Conservation (phyloP, 2,888 invertebrate genomes). For the Drosophila peninsularis region DNA sequence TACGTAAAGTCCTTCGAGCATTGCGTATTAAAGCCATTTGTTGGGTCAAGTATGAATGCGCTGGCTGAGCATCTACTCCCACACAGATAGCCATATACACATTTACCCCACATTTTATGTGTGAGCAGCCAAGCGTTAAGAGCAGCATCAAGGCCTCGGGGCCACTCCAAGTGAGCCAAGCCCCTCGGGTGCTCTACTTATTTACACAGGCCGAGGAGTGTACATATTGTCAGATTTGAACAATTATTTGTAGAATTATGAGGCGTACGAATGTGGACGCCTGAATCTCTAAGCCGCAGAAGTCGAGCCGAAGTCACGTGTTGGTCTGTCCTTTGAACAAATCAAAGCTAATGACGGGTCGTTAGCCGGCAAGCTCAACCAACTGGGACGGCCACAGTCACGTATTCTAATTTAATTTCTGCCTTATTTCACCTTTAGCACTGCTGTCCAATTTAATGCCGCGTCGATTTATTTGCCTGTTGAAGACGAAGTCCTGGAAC, state of each 20-base stretch:
- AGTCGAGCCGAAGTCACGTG: constrained; percentile 52
- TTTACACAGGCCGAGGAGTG: constrained; percentile 19
- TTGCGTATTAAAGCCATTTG: constrained; percentile 28
- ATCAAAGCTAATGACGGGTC: constrained; percentile 57
- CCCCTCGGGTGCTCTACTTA: constrained; percentile 30
- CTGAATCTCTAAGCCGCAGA: constrained; percentile 41
- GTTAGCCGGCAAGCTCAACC: constrained; percentile 34
- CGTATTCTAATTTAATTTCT: constrained; percentile 45
- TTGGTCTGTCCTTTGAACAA: constrained; percentile 38
- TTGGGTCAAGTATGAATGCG: constrained; percentile 42
- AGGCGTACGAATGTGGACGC: constrained; percentile 35
- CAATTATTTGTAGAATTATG: constrained; percentile 69
- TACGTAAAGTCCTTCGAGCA: constrained; percentile 6
- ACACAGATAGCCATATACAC: neutral
- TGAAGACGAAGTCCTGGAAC: constrained; percentile 25
- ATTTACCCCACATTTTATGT: constrained; percentile 39
- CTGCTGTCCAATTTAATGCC: constrained; percentile 33
- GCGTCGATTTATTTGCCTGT: constrained; percentile 26
- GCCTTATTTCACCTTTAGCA: constrained; percentile 36
- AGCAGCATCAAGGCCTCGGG: constrained; percentile 36
- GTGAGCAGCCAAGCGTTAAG: constrained; percentile 63
- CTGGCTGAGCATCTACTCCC: constrained; percentile 26
- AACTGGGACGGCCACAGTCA: constrained; percentile 27
- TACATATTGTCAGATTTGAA: constrained; percentile 49
- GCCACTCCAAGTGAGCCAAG: constrained; percentile 22